Conservation (phyloP, 2,888 invertebrate species). For the Carpatolechia fugitivella region DNA sequence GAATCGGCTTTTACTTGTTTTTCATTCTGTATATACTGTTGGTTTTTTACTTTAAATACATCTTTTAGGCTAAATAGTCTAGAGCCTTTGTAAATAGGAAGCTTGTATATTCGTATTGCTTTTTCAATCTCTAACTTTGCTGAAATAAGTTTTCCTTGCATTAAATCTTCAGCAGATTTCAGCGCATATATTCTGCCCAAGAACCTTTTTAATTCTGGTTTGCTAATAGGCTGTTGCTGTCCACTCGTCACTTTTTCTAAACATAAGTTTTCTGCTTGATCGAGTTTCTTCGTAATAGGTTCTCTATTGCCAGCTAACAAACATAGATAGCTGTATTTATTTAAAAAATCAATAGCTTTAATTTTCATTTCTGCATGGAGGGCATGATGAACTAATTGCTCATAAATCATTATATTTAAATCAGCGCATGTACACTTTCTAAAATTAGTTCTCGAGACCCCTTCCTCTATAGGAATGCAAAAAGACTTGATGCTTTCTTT, state of each 20-base stretch:
- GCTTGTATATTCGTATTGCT: constrained; percentile 50
- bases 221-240: neutral
- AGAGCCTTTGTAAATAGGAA: constrained; percentile 47
- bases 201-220: constrained; percentile 29
- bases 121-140: constrained; percentile 53
- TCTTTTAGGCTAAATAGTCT: constrained; percentile 43
- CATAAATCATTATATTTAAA: constrained; percentile 55
- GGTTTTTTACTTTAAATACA: constrained; percentile 38
- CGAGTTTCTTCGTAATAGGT: constrained; percentile 45
- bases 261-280: constrained; percentile 53
- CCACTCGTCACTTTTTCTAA: neutral
- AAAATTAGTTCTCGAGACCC: constrained; percentile 56
- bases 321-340: constrained; percentile 51
- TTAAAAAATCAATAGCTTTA: constrained; percentile 56
- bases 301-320: constrained; percentile 49
- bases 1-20: constrained; percentile 49
- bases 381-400: constrained; percentile 65
- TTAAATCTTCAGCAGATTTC: constrained; percentile 49
- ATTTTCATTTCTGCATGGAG: constrained; percentile 57
- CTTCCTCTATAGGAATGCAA: constrained; percentile 51
- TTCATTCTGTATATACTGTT: constrained; percentile 39
- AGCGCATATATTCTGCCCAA: constrained; percentile 59
- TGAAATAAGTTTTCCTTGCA: constrained; percentile 40
- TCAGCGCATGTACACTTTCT: constrained; percentile 61
- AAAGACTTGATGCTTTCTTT: constrained; percentile 31